phyloP scores from a whole-genome alignment of 1,140 invertebrate genomes.

The Aphaenogaster ashmeadi region DNA sequence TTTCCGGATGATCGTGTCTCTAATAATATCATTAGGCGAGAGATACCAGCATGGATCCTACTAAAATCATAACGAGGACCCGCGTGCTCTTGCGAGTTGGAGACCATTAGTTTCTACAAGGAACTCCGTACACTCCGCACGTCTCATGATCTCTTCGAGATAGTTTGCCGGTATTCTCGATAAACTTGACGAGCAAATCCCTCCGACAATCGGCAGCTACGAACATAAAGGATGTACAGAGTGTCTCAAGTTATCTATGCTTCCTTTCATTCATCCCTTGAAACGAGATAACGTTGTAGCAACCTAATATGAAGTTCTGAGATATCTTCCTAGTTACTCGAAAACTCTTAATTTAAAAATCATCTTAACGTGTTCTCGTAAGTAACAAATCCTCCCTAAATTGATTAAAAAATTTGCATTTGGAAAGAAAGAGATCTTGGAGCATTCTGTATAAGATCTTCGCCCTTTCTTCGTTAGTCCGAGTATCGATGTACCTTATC shows the following conservation, averaged over 20 bases:
- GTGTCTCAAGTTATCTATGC: background rate
- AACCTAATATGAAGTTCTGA: background rate
- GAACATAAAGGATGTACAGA: conserved; percentile 42
- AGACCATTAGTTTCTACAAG: conserved; percentile 44
- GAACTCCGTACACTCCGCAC: conserved; percentile 27
- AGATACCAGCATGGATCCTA: conserved; percentile 50
- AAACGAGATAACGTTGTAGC: conserved; percentile 15
- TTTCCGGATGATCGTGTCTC: conserved; percentile 3
- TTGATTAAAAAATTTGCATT: background rate
- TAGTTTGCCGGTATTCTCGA: conserved; percentile 53
- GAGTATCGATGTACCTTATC: background rate
- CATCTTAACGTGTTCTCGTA: background rate
- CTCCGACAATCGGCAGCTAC: conserved; percentile 32
- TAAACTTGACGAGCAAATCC: conserved; percentile 52
- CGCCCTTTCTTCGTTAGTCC: background rate
- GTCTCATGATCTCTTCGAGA: conserved; percentile 55
- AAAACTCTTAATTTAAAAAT: background rate
- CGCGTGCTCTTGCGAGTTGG: conserved; percentile 23
- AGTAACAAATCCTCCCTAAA: background rate
- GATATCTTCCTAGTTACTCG: background rate
- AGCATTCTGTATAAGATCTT: background rate
- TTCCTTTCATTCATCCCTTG: conserved; percentile 14
- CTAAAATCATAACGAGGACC: conserved; percentile 42
- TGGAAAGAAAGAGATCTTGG: background rate
- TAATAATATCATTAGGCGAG: conserved; percentile 26